Evolutionary conservation across 2,113 vertebrate genomes (phyloP), one percentile per base, ranked within the genome.

Genomic region (Tachuris rubrigastra): DNA sequence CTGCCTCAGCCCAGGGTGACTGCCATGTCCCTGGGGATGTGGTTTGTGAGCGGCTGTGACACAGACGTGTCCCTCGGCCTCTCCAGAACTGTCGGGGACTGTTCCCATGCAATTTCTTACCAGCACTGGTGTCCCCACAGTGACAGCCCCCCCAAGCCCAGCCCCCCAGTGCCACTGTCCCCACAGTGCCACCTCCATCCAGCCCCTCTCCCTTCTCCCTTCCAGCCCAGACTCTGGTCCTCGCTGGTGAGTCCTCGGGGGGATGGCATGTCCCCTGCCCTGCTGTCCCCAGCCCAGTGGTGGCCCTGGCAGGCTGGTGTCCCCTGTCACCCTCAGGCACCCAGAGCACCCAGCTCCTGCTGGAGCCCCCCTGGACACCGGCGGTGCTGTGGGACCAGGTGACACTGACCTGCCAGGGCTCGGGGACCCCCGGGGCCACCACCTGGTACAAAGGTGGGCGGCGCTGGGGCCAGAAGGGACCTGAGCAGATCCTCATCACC

Each of bases 361-460:
- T 81, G 52, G 9, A 80, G 27, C n/a, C 50, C 10, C 52, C 78
- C n/a, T 68, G 63, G 41, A 56, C 0, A 0, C 62, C 14, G 0
- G 37, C 8, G 1, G 37, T 47, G 50, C 21, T 31, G 41, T 67
- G 41, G 66, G n/a, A 69, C 25, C 12, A 5, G 25, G 66, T 69
- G 46, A 69, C 66, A 21, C 66, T 69, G 66, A 69, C 46, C 46
- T 79, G 76, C 62, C 20, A 12, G 49, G 25, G 49, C 39, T 44
- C 3, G 1, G 50, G 15, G 39, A 30, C 25, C 1, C 21, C 33
- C 21, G 5, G 12, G 9, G 21, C 21, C 21, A 0, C 39, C 23
- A 12, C 5, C 16, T 62, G 37, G 60, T 62, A 62, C 60, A 41
- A 62, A 11, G 25, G 20, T 2, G 25, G 37, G 59, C 4, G 4